Percentiles rank a stretch among this genome's conserved stretches.
Evolutionary conservation across 2,797 vertebrate species (phyloP).

Genomic region (Rousettus madagascariensis): DNA sequence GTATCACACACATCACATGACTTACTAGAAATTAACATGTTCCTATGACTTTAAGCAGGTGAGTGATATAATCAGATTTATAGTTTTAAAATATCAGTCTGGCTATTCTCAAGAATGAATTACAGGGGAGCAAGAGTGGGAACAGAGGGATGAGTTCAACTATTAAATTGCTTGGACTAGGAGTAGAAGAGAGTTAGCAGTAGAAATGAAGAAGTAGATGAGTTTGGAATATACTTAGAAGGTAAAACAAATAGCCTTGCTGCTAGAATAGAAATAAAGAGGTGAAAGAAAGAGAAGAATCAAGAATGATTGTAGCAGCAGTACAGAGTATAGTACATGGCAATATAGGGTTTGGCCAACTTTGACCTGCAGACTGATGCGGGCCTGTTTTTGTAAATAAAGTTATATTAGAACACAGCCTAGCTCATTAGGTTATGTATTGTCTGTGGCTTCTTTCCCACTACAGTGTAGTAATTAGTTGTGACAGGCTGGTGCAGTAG

Average conservation of each 20-base stretch:
- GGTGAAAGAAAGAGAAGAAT: background rate
- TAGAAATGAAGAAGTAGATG: background rate
- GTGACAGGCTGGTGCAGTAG: background rate
- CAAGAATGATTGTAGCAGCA: background rate
- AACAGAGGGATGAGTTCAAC: background rate
- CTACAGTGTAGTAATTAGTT: background rate
- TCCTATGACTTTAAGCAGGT: background rate
- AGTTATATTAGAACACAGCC: background rate
- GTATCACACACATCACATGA: background rate
- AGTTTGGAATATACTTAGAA: background rate
- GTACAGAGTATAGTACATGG: background rate
- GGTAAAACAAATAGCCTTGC: background rate
- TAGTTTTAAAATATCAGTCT: background rate
- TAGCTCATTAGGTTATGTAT: background rate
- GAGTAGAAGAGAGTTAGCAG: background rate
- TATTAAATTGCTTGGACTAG: background rate
- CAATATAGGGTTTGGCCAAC: fast-evolving
- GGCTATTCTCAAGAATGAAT: background rate
- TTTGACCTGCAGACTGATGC: background rate
- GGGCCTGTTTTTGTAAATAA: background rate
- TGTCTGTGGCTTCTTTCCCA: background rate
- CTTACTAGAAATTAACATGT: background rate
- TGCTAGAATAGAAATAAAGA: background rate
- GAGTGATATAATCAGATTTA: background rate
- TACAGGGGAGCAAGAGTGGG: background rate